Evolutionary conservation across 2,888 invertebrate genomes (phyloP), one percentile per base, ranked within the genome.

Genomic region (Agonopterix arenella): DNA sequence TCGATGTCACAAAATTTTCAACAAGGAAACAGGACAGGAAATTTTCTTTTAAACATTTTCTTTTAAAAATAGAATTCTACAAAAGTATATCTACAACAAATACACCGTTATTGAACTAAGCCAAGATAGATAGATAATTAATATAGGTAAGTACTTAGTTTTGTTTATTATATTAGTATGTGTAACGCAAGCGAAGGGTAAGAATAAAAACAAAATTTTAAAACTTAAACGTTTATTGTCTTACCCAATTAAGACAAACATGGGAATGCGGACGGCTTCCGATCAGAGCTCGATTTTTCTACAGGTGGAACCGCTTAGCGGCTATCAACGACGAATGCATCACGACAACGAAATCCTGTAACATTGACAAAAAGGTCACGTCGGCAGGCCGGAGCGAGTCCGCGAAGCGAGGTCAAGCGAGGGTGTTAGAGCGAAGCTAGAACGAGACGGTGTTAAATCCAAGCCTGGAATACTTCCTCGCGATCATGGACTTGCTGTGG

Each of bases 401-500:
- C 79, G 71, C 75, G 75, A 70, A 84, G 86, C 86, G 74, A 84
- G 65, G 69, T 73, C 63, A 85, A 85, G 86, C 86, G 70, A 67
- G 60, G 71, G 64, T 76, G 78, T 83, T 85, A 86, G 76, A 76
- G 84, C 84, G 72, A 85, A 85, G 86, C 88, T 89, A 89, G 70
- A 89, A 77, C 64, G 83, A 84, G 55, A 89, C 82, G 64, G 80
- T 81, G 76, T 79, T 86, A 82, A 89, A 88, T 62, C 89, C 89
- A 57, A 88, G 84, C 61, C 71, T 80, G 64, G 92, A 91, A 90
- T 94, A 94, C 90, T 93, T 93, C 86, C 92, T 92, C 80, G 93
- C 92, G 77, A 94, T 93, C 66, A 93, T 92, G 66, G 93, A 93
- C 80, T 93, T 94, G 69, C 91, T 92, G 81, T 95, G 95, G 79